Evolutionary conservation across 1,140 invertebrate species (phyloP), one percentile per base, ranked within the genome.

Genomic region (Helicoverpa armigera): DNA sequence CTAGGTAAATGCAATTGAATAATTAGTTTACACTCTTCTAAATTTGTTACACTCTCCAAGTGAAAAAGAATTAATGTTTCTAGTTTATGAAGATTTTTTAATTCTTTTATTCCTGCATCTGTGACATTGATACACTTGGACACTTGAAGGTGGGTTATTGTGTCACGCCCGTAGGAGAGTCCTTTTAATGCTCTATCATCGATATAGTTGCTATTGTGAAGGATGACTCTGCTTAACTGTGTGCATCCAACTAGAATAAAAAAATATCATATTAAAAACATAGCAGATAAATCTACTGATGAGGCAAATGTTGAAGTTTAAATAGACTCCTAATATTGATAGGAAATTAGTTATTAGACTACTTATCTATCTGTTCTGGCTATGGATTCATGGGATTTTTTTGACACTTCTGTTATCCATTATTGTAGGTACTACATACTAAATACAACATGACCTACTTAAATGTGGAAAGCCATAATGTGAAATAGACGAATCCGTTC

Each of bases 391-490:
- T 23, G 23, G 23, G 23, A 23, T 23, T 23, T 23, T 23, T 23
- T 23, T 23, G 0, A 2, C 23, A 9, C 35, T 43, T 43, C 35
- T 43, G 9, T 43, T 43, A 43, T 43, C 7, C 1, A 43, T 43
- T 43, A 43, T 43, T 9, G 35, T 43, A 43, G 5, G 7, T 35
- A 35, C 35, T 9, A 9, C 9, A 43, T 43, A 43, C 35, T 9
- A 43, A 43, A 43, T 43, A 23, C 9, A 14, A 13, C 23, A 23
- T 58, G 18, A 69, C 76, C 12, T 95, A 98, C 97, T 95, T 90
- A 98, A 96, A 95, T 98, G 96, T 75, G 94, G 89, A 94, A 98
- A 98, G 81, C 98, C 98, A 92, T 97, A 95, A 90, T 97, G 95
- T 94, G 97, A 98, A 80, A 98, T 97, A 69, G 96, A 96, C 50